Percentiles rank a stretch among this genome's conserved stretches.
Evolutionary conservation across 64 coral and sea anemone genomes (phyloP).

Genomic region (Porites australiensis): DNA sequence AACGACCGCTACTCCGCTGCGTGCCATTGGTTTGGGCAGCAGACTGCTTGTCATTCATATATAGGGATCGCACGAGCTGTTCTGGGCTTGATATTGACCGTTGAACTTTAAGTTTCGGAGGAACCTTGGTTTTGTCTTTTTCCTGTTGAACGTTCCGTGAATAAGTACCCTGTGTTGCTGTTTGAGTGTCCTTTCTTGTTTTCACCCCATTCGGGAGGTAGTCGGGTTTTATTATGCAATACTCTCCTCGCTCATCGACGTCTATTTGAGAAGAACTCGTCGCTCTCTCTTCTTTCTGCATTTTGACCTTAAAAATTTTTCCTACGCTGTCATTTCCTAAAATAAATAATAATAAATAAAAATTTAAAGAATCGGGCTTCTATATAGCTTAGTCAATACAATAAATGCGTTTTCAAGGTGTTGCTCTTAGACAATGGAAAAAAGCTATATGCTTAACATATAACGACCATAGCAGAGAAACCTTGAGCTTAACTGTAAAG

Average conservation of each 20-base stretch:
- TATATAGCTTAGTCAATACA: neutral
- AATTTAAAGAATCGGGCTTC: neutral
- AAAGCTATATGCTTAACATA: neutral
- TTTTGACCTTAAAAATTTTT: neutral
- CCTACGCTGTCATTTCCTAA: constrained; percentile 9
- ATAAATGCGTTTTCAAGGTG: neutral
- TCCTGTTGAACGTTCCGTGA: neutral
- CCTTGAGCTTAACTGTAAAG: too few relatives aligned
- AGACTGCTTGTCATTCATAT: neutral
- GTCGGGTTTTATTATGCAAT: constrained; percentile 4
- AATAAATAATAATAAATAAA: neutral
- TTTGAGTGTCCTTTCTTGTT: neutral
- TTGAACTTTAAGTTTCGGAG: neutral
- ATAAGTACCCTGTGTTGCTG: neutral
- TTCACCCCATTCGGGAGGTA: neutral
- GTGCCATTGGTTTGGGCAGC: neutral
- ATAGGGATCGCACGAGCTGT: neutral
- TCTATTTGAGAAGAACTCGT: constrained; percentile 15
- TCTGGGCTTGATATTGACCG: constrained; percentile 35
- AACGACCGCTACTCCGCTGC: neutral
- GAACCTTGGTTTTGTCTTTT: neutral
- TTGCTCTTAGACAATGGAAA: neutral
- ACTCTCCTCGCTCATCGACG: neutral
- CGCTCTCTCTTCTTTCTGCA: neutral
- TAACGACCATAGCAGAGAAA: too few relatives aligned